Percentiles rank a stretch among this genome's conserved stretches.
These are phyloP conservation scores for Erythrocercus mccallii DNA, from an alignment of 2,113 vertebrate species.

Conservation along the genomic window DNA sequence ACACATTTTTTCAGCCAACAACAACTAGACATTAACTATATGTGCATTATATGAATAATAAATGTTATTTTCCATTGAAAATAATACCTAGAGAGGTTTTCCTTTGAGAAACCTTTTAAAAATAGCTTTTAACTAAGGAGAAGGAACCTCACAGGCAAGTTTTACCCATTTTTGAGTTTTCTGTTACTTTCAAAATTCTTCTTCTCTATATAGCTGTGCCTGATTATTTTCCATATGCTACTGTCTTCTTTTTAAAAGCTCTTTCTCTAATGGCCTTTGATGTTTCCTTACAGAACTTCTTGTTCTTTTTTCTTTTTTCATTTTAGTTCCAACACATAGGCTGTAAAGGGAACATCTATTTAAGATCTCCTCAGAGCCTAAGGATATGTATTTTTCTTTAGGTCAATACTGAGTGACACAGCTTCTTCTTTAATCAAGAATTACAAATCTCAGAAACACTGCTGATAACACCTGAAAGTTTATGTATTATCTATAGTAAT, in stretches of 20 bases:
- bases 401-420: background rate
- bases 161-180: background rate
- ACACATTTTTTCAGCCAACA: background rate
- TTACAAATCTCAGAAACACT: background rate
- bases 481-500: background rate
- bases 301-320: background rate
- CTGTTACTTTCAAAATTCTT: background rate
- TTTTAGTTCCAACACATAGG: background rate
- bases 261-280: background rate
- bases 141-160: background rate
- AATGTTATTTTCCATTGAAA: background rate
- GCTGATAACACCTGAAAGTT: background rate
- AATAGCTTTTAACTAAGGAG: background rate
- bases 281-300: background rate
- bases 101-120: background rate
- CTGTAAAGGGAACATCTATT: background rate
- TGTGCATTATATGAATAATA: background rate
- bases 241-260: background rate
- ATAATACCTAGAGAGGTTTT: background rate
- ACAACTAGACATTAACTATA: background rate
- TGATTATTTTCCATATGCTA: background rate
- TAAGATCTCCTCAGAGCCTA: background rate
- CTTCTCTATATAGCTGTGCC: background rate
- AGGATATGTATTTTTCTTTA: background rate
- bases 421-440: background rate